phyloP scores from a whole-genome alignment of 1,140 invertebrate genomes.

The Antheraea mylitta region DNA sequence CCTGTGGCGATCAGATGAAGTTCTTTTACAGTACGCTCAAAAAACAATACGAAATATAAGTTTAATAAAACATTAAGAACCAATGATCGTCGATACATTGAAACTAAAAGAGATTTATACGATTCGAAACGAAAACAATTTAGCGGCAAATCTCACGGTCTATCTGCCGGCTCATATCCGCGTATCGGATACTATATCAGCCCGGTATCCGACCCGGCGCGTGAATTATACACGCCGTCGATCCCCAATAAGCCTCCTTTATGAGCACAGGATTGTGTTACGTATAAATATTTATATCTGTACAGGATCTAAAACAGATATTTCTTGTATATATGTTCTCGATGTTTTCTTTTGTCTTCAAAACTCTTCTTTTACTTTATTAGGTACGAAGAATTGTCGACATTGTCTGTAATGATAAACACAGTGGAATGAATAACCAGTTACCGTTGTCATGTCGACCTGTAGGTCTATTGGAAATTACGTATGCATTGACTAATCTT shows the following conservation, averaged over 20 bases:
- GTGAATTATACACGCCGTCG: conserved; percentile 38
- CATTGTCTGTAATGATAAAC: no score
- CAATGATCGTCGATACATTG: not conserved
- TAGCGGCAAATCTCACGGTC: conserved; percentile 26
- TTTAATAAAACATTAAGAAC: not conserved
- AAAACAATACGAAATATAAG: no score
- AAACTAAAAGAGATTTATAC: conserved; percentile 14
- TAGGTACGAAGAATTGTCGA: no score
- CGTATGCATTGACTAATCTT: no score
- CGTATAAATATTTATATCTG: conserved; percentile 48
- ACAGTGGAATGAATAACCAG: no score
- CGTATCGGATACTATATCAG: conserved; percentile 27
- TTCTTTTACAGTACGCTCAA: no score
- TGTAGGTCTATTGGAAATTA: no score
- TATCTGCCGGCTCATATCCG: conserved; percentile 24
- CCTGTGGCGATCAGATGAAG: no score
- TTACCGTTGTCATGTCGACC: no score
- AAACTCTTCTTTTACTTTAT: no score
- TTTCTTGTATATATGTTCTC: not conserved
- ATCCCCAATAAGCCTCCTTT: conserved; percentile 37
- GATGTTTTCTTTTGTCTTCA: not conserved
- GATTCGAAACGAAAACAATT: conserved; percentile 23
- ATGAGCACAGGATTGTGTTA: conserved; percentile 34
- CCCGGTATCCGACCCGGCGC: conserved; percentile 26
- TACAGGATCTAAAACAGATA: conserved; percentile 23